These are phyloP conservation scores for Drosophila gunungcola DNA, from an alignment of 1,140 invertebrate species.

Conservation along the genomic window DNA sequence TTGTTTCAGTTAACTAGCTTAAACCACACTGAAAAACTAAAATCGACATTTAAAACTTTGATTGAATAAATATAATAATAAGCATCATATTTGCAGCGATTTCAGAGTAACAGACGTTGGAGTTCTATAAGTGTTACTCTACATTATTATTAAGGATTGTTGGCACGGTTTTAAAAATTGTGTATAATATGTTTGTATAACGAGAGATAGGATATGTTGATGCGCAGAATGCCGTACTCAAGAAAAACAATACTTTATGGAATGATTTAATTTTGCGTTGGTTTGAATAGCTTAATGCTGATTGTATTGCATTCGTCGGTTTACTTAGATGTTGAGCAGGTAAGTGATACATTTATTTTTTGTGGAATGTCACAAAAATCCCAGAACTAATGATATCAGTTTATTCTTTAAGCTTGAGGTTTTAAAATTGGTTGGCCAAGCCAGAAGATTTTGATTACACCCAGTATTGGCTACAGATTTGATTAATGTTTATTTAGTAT, in stretches of 20 bases:
- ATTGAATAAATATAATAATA: background rate
- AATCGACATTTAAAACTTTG: background rate
- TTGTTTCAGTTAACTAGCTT: background rate
- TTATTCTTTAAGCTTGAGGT: too few species aligned
- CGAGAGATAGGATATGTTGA: background rate
- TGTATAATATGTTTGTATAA: background rate
- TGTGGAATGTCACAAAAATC: too few species aligned
- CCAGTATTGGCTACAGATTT: background rate
- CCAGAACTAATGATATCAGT: too few species aligned
- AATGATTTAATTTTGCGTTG: background rate
- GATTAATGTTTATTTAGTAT: background rate
- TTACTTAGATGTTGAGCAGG: background rate
- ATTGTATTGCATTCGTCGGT: background rate
- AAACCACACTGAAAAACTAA: background rate
- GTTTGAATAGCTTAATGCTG: background rate
- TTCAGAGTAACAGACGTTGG: background rate
- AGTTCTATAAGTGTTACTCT: background rate
- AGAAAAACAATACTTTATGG: background rate
- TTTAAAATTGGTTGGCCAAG: too few species aligned
- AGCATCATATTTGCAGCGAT: background rate
- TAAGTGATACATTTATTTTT: background rate
- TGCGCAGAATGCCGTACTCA: background rate
- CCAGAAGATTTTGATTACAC: background rate
- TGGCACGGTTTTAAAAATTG: background rate
- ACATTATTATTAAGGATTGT: conserved; percentile 6